Conservation (phyloP, 2,113 vertebrate species). For the Pituophis catenifer region DNA sequence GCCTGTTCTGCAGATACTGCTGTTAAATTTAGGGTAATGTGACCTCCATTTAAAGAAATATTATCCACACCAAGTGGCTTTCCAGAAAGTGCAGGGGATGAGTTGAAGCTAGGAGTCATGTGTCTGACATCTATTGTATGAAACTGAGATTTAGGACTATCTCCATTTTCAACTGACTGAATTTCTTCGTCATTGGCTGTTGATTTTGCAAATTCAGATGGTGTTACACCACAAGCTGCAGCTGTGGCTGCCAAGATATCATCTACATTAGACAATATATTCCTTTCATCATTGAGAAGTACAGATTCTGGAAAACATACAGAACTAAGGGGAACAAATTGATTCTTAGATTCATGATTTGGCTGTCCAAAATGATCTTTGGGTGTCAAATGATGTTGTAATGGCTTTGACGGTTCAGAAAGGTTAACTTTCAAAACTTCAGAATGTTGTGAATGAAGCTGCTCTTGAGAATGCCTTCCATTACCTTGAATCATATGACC, state of each 20-base stretch:
- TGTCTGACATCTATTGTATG: slow-evolving; percentile 81
- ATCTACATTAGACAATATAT: slow-evolving; percentile 94
- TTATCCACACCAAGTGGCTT: slow-evolving; percentile 79
- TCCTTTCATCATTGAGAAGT: slow-evolving; percentile 90
- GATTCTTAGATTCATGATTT: slow-evolving; percentile 87
- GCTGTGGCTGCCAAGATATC: slow-evolving; percentile 96
- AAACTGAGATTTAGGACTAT: slow-evolving; percentile 85
- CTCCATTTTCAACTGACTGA: slow-evolving; percentile 71
- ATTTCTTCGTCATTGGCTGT: slow-evolving; percentile 81
- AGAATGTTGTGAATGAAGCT: slow-evolving; percentile 77
- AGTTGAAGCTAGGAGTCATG: slow-evolving; percentile 79
- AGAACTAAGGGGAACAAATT: slow-evolving; percentile 89
- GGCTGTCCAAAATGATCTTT: slow-evolving; percentile 85
- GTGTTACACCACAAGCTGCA: slow-evolving; percentile 89
- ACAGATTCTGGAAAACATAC: slow-evolving; percentile 96
- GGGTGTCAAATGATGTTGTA: slow-evolving; percentile 76
- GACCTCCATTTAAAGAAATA: slow-evolving; percentile 84
- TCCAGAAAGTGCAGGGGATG: slow-evolving; percentile 74
- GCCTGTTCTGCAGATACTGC: slow-evolving; percentile 69
- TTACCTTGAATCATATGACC: slow-evolving; percentile 79
- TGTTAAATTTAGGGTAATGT: slow-evolving; percentile 79
- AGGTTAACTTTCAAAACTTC: slow-evolving; percentile 81
- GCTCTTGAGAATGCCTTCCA: slow-evolving; percentile 76
- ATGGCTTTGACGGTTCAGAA: slow-evolving; percentile 79
- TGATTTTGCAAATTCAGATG: slow-evolving; percentile 92